These are phyloP conservation scores for Rhea americana DNA, from an alignment of 2,113 vertebrate genomes.

Conservation along the genomic window DNA sequence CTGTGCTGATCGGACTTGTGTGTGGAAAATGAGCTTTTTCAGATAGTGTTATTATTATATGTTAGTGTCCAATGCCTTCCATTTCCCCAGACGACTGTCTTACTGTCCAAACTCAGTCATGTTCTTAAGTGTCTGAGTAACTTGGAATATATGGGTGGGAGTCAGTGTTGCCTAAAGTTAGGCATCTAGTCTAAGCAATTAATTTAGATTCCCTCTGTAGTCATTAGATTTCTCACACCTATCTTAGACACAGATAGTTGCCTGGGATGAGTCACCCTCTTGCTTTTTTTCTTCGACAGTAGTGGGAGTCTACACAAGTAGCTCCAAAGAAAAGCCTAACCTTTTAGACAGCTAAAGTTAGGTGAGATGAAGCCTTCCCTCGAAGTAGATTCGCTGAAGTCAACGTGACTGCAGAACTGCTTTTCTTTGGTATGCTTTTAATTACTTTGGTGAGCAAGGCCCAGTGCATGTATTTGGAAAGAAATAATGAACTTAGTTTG, in stretches of 20 bases:
- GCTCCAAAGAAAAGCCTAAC: not conserved
- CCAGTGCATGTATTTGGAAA: not conserved
- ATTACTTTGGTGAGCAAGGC: not conserved
- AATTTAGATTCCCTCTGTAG: not conserved
- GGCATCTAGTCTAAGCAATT: not conserved
- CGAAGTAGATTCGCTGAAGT: not conserved
- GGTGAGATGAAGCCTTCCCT: not conserved
- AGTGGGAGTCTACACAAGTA: not conserved
- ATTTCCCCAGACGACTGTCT: not conserved
- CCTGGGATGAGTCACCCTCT: not conserved
- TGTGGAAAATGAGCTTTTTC: not conserved
- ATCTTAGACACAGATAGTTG: not conserved
- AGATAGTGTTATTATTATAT: not conserved
- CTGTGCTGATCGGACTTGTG: not conserved
- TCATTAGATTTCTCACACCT: not conserved
- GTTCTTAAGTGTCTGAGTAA: not conserved
- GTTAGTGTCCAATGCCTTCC: not conserved
- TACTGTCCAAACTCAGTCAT: not conserved
- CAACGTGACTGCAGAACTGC: not conserved
- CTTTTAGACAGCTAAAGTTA: not conserved
- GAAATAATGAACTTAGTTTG: not conserved
- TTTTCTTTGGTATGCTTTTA: not conserved
- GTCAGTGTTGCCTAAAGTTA: not conserved
- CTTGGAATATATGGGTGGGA: not conserved
- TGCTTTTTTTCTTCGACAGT: not conserved